Percentiles rank a stretch among this genome's conserved stretches.
These are phyloP conservation scores for Eclectus roratus DNA, from an alignment of 2,113 vertebrate species.

Conservation along the genomic window DNA sequence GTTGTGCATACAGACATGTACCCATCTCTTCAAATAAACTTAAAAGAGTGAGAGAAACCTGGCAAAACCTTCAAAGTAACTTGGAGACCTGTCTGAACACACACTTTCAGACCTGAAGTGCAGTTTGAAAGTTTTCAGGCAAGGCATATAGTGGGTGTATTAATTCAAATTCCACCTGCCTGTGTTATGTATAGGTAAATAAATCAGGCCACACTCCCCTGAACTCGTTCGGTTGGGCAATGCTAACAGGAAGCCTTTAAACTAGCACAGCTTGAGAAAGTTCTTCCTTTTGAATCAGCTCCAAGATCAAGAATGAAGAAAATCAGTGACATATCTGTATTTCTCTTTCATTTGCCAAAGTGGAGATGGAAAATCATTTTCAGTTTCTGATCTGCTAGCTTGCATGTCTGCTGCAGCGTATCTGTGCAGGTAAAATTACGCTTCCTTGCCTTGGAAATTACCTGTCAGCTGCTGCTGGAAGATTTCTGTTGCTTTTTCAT, in stretches of 20 bases:
- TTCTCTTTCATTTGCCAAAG: slow-evolving; percentile 70
- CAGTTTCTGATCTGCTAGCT: slow-evolving; percentile 29
- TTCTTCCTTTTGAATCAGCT: slow-evolving; percentile 55
- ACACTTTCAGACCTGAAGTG: slow-evolving; percentile 15
- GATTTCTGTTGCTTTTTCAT: slow-evolving; percentile 38
- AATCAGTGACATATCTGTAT: slow-evolving; percentile 61
- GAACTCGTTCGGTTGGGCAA: slow-evolving; percentile 50
- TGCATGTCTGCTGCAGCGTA: background rate
- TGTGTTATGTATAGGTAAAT: slow-evolving; percentile 56
- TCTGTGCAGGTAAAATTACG: background rate
- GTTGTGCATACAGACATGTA: background rate
- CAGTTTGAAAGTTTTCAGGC: slow-evolving; percentile 75
- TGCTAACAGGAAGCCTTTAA: slow-evolving; percentile 58
- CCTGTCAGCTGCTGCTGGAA: slow-evolving; percentile 33
- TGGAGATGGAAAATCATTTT: slow-evolving; percentile 70
- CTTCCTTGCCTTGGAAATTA: slow-evolving; percentile 16
- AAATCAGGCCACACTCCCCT: slow-evolving; percentile 75
- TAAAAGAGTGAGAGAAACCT: slow-evolving; percentile 2
- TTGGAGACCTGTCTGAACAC: slow-evolving; percentile 52
- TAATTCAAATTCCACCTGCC: slow-evolving; percentile 71
- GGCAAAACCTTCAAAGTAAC: slow-evolving; percentile 22
- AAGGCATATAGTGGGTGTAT: slow-evolving; percentile 66
- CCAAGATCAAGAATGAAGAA: slow-evolving; percentile 25
- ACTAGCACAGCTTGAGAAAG: slow-evolving; percentile 40
- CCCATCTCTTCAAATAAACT: slow-evolving; percentile 18